Evolutionary conservation across 2,797 vertebrate genomes (phyloP).

Genomic region (Sebastes hubbsi): DNA sequence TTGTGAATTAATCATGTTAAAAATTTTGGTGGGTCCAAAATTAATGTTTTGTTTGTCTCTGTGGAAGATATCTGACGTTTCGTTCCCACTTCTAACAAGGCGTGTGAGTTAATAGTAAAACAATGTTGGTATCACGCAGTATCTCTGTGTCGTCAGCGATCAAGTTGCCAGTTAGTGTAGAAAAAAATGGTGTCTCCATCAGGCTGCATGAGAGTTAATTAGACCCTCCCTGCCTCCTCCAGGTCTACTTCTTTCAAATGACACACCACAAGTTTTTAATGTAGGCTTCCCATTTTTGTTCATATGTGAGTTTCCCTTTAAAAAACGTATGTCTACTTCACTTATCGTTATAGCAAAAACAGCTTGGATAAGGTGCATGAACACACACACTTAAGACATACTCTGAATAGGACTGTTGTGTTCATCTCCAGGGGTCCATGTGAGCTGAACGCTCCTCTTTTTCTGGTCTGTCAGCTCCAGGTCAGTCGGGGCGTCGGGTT

Average conservation of each 20-base stretch:
- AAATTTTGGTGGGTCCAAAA: no score
- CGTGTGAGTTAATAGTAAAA: no score
- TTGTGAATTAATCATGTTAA: no score
- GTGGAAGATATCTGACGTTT: no score
- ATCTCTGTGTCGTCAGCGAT: no score
- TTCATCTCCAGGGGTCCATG: conserved; percentile 94
- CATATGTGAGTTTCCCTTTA: not conserved
- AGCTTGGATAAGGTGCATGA: not conserved
- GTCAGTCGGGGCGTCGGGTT: conserved; percentile 92
- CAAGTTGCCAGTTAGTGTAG: no score
- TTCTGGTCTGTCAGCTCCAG: conserved; percentile 92
- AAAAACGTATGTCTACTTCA: not conserved
- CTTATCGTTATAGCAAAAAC: not conserved
- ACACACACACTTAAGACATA: conserved; percentile 68
- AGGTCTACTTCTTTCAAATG: not conserved
- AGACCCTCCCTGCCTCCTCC: not conserved
- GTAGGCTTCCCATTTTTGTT: not conserved
- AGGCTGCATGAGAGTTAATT: not conserved
- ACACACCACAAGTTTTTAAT: not conserved
- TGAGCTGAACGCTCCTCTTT: conserved; percentile 90
- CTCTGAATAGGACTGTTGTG: conserved; percentile 94
- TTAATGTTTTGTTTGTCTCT: no score
- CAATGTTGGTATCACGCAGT: no score
- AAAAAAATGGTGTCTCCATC: not conserved
- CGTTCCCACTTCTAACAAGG: no score